These are phyloP conservation scores for Xiphorhynchus erythropygius DNA, from an alignment of 2,797 vertebrate genomes.

Conservation along the genomic window DNA sequence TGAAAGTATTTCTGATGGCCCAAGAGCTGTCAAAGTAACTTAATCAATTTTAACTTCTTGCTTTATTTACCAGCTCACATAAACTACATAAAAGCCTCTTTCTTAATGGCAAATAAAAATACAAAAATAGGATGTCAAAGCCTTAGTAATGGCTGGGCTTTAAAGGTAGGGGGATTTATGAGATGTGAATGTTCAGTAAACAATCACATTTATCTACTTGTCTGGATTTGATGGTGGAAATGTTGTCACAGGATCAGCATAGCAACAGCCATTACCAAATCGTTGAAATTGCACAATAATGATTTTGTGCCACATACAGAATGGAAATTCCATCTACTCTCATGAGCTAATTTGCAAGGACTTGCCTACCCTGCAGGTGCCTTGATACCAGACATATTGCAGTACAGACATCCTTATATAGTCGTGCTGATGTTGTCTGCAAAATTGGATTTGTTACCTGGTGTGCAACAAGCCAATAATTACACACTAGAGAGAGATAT, in stretches of 20 bases:
- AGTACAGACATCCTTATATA: neutral
- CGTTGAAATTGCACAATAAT: constrained; percentile 1
- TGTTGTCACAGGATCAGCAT: neutral
- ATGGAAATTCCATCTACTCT: neutral
- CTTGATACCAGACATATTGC: neutral
- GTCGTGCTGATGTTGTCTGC: neutral
- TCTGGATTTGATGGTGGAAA: neutral
- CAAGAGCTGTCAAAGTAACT: neutral
- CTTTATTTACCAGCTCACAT: neutral
- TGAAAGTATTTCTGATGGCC: neutral
- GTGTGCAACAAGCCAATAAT: neutral
- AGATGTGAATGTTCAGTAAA: neutral
- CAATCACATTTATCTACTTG: neutral
- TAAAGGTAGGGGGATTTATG: neutral
- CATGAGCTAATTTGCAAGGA: neutral
- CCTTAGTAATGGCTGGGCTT: neutral
- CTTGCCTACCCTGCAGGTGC: neutral
- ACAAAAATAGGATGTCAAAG: neutral
- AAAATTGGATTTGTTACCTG: neutral
- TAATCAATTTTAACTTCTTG: neutral
- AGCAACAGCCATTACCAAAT: neutral
- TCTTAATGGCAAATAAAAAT: neutral
- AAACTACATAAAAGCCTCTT: neutral
- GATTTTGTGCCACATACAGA: neutral
- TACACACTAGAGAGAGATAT: neutral